These are phyloP conservation scores for Prochilodus magdalenae DNA, from an alignment of 2,113 vertebrate genomes.

Conservation along the genomic window DNA sequence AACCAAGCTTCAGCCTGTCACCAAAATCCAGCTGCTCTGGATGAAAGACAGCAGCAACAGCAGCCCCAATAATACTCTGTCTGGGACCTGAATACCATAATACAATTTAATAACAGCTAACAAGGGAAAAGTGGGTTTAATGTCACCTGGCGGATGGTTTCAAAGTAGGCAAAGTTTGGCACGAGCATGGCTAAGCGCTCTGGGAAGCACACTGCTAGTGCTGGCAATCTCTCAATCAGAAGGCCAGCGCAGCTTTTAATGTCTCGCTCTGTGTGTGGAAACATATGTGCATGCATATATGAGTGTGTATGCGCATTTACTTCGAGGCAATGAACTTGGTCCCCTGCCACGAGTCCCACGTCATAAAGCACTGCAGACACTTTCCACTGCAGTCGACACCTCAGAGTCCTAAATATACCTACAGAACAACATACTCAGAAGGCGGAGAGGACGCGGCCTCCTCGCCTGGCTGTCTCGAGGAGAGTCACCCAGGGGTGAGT, in stretches of 20 bases:
- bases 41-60: constrained; percentile 21
- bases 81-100: constrained; percentile 33
- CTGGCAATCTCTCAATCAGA: constrained; percentile 35
- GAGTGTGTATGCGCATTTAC: constrained; percentile 21
- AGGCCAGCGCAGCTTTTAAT: constrained; percentile 15
- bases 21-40: neutral
- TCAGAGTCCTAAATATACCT: constrained; percentile 87
- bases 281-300: neutral
- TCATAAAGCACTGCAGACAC: constrained; percentile 76
- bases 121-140: constrained; percentile 42
- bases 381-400: constrained; percentile 81
- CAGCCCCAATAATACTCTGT: constrained; percentile 17
- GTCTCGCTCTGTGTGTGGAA: constrained; percentile 3
- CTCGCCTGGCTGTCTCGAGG: constrained; percentile 49
- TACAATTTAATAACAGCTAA: constrained; percentile 43
- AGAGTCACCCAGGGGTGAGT: constrained; percentile 65
- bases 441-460: constrained; percentile 70
- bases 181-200: constrained; percentile 12
- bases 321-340: constrained; percentile 75
- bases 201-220: constrained; percentile 8
- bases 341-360: constrained; percentile 78
- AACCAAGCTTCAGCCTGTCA: neutral
- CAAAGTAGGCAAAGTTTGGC: constrained; percentile 42
- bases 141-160: constrained; percentile 45
- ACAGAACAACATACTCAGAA: constrained; percentile 81